Evolutionary conservation across 2,888 invertebrate species (phyloP), one percentile per base, ranked within the genome.

Genomic region (Stenolophus ochropezus): DNA sequence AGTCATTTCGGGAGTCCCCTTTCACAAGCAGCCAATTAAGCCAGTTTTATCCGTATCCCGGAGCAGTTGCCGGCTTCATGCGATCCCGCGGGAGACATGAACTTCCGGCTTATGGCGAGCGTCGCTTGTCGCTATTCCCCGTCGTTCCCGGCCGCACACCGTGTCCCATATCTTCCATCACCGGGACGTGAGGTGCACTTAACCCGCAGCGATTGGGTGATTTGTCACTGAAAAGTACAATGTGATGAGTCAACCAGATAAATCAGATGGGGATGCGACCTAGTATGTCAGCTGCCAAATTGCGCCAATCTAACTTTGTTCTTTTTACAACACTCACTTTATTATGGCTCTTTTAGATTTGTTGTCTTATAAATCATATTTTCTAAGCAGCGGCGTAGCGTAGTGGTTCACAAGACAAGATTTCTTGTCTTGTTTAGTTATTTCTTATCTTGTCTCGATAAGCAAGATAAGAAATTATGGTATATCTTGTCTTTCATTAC

Each of bases 11-110:
- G 6, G 11, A 42, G 6, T 42, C 33, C 33, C 33, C 11, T 11
- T 42, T 42, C 33, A 42, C 33, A 42, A 42, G 11, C 33, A 11
- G 8, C 33, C 33, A 42, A 42, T 42, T 42, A 42, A 42, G 33
- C 11, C 33, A 11, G 33, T 42, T 42, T 42, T 56, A 56, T 56
- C 21, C 20, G 0, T 21, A 20, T 11, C 56, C 56, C 20, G 21
- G 20, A 20, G 56, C 21, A 20, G 5, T 56, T 56, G 20, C 56
- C 2, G 20, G 21, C 56, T 20, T 11, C 1, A 20, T 21, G 2
- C 20, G 21, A 20, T 56, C 56, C 56, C 56, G 21, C 8, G 56
- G 56, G 56, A 56, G 56, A 56, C 21, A 56, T 56, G 56, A 56
- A 56, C 56, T 56, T 42, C 8, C 20, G 56, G 56, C 56, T 56